phyloP scores from a whole-genome alignment of 2,113 vertebrate species.

The Ivindomyrus marchei region DNA sequence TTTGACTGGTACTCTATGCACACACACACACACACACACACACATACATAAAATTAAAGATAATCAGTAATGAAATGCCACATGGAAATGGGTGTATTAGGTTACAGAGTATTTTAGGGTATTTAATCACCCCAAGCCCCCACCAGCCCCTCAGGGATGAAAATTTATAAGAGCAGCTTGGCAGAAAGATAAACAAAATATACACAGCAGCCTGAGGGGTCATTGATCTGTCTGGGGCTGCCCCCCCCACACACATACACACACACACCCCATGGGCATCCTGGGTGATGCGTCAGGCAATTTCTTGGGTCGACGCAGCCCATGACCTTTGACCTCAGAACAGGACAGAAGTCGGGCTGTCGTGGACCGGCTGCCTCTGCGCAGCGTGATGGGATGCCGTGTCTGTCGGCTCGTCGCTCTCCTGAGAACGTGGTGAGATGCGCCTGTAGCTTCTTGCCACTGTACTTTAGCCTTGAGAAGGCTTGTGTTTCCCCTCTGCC shows the following conservation, averaged over 20 bases:
- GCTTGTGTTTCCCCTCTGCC: not conserved
- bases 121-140: not conserved
- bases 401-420: not conserved
- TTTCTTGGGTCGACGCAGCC: constrained; percentile 72
- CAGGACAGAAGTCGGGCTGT: not conserved
- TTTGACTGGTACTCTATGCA: not conserved
- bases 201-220: constrained; percentile 69
- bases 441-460: not conserved
- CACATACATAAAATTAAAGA: not conserved
- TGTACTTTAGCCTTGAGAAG: not conserved
- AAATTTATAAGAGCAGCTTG: constrained; percentile 21
- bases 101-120: not conserved
- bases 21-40: not conserved
- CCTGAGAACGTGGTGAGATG: not conserved
- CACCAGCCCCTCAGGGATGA: not conserved
- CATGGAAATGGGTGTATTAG: not conserved
- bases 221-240: constrained; percentile 85
- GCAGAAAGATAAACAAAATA: constrained; percentile 79
- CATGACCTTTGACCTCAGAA: not conserved
- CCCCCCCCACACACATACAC: not conserved
- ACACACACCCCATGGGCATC: not conserved
- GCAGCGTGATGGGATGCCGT: not conserved
- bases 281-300: constrained; percentile 73
- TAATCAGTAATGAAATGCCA: not conserved
- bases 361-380: not conserved